These are phyloP conservation scores for Phalacrocorax pelagicus DNA, from an alignment of 2,113 vertebrate species.

Conservation along the genomic window DNA sequence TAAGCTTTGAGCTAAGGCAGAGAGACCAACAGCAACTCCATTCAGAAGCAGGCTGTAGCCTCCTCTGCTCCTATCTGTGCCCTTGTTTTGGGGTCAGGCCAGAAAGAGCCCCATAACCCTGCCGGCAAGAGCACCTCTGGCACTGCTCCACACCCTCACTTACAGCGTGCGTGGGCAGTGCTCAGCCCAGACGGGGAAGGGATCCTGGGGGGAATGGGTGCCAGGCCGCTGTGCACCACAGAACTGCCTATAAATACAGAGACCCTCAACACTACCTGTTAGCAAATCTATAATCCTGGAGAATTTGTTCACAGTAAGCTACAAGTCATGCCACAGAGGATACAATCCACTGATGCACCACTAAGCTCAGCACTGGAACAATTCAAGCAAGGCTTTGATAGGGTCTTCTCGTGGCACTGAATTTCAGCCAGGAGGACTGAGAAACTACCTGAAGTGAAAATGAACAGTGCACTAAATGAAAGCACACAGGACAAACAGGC, in stretches of 20 bases:
- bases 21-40: neutral
- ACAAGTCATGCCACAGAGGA: rapidly evolving
- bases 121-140: neutral
- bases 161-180: rapidly evolving
- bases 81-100: neutral
- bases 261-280: neutral
- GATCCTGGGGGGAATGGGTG: neutral
- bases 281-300: neutral
- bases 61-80: neutral
- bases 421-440: neutral
- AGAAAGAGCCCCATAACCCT: neutral
- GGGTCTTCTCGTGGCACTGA: neutral
- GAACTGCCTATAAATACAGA: neutral
- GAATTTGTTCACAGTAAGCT: neutral
- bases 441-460: neutral
- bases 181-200: neutral
- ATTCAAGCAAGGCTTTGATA: neutral
- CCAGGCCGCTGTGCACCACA: neutral
- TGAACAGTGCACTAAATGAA: neutral
- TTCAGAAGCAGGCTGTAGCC: neutral
- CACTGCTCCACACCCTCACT: neutral
- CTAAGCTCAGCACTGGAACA: neutral
- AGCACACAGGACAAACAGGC: neutral
- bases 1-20: neutral
- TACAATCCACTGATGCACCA: neutral